Evolutionary conservation across 2,888 invertebrate genomes (phyloP).

Genomic region (Agrilus cyanescens): DNA sequence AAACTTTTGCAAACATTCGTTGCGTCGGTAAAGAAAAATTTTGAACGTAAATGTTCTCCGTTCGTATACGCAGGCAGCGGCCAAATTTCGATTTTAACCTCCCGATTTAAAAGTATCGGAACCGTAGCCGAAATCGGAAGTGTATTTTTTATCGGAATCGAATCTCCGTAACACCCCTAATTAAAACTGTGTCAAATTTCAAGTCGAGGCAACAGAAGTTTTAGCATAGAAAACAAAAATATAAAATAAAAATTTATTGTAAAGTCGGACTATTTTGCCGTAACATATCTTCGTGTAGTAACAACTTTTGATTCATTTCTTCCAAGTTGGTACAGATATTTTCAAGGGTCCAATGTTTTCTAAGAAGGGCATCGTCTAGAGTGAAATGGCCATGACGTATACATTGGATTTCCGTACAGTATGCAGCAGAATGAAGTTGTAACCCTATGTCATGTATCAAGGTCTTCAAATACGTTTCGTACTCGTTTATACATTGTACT

Average conservation of each 20-base stretch:
- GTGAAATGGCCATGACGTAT: constrained; percentile 74
- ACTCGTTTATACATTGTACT: constrained; percentile 78
- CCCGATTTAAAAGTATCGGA: no score
- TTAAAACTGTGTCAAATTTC: no score
- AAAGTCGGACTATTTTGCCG: constrained; percentile 27
- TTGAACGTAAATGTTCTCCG: no score
- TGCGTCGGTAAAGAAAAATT: no score
- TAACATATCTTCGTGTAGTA: constrained; percentile 38
- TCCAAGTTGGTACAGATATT: constrained; percentile 56
- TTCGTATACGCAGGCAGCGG: no score
- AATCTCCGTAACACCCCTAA: no score
- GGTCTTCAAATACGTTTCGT: constrained; percentile 60
- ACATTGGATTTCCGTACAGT: constrained; percentile 69
- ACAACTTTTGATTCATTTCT: constrained; percentile 41
- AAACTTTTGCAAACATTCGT: no score
- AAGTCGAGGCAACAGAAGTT: no score
- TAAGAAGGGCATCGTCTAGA: constrained; percentile 60
- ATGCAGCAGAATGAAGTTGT: constrained; percentile 65
- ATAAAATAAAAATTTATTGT: constrained; percentile 5
- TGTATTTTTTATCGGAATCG: no score
- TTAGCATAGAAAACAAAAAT: not conserved
- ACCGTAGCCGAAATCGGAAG: no score
- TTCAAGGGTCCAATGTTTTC: constrained; percentile 70
- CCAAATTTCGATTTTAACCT: no score
- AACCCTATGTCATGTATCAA: constrained; percentile 78